These are phyloP conservation scores for Gasterosteus nipponicus DNA, from an alignment of 2,113 vertebrate species.

Conservation along the genomic window DNA sequence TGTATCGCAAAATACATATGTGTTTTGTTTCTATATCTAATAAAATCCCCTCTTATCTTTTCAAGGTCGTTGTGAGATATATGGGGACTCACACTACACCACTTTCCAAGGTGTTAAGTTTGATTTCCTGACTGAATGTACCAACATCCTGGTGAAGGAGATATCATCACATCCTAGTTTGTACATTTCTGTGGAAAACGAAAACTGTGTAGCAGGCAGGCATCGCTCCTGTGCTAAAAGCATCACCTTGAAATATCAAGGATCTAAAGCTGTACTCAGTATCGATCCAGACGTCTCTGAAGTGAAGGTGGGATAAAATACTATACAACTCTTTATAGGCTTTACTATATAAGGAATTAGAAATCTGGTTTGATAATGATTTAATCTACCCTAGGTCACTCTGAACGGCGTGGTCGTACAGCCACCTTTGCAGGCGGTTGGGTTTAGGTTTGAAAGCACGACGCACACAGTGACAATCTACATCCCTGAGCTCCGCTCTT, in stretches of 20 bases:
- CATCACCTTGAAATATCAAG: constrained; percentile 70
- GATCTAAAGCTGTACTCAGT: constrained; percentile 60
- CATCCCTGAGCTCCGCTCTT: constrained; percentile 73
- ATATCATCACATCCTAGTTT: constrained; percentile 56
- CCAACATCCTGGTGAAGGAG: constrained; percentile 79
- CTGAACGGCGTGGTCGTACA: constrained; percentile 63
- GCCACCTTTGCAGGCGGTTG: constrained; percentile 64
- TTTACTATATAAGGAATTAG: neutral
- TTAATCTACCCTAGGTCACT: constrained; percentile 56
- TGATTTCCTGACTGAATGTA: constrained; percentile 74
- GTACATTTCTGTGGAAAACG: constrained; percentile 78
- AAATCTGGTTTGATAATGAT: constrained; percentile 11
- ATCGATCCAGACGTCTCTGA: neutral
- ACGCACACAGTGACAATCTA: constrained; percentile 52
- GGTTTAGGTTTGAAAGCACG: constrained; percentile 70
- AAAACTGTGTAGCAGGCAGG: constrained; percentile 17
- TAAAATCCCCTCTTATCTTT: neutral
- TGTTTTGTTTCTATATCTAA: neutral
- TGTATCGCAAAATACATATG: neutral
- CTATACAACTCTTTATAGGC: neutral
- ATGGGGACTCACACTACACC: constrained; percentile 82
- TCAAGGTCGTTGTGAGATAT: constrained; percentile 77
- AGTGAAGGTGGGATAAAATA: constrained; percentile 61
- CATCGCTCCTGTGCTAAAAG: constrained; percentile 70
- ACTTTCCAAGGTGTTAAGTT: constrained; percentile 72